A percentile compares a stretch with the other conserved stretches of the same genome.
phyloP scores from a whole-genome alignment of 1,140 invertebrate species.

The Drosophila nannoptera region DNA sequence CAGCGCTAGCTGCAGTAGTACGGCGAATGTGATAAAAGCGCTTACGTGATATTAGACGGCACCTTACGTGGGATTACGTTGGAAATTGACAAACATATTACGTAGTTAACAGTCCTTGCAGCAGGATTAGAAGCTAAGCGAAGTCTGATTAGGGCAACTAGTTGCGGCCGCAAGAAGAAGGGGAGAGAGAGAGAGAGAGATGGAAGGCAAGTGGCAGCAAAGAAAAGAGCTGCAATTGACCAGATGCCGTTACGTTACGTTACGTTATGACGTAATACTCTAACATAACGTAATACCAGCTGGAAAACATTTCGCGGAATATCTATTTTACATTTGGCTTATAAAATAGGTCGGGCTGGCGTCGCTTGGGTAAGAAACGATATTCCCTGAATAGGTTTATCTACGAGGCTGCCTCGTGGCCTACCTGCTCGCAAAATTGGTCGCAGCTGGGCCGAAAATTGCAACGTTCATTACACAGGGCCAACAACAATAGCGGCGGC shows the following conservation, averaged over 20 bases:
- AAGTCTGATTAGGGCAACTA: conserved; percentile 3
- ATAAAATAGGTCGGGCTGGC: too few relatives aligned
- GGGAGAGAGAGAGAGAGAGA: background rate
- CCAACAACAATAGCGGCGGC: conserved; percentile 24
- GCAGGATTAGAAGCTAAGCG: conserved; percentile 1
- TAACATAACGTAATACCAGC: too few relatives aligned
- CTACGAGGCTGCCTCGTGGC: too few relatives aligned
- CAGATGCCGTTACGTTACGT: too few relatives aligned
- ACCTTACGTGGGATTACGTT: conserved; percentile 49
- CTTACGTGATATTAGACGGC: conserved; percentile 63
- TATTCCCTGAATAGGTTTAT: too few relatives aligned
- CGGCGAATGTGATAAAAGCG: conserved; percentile 37
- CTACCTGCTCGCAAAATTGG: background rate
- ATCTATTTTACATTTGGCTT: too few relatives aligned
- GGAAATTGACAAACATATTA: conserved; percentile 45
- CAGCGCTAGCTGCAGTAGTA: background rate
- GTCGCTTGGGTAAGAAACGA: too few relatives aligned
- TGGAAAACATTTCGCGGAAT: too few relatives aligned
- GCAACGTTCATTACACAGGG: conserved; percentile 54
- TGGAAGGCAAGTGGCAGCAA: background rate
- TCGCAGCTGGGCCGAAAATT: conserved; percentile 36
- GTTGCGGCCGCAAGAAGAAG: background rate
- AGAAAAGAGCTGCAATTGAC: too few relatives aligned
- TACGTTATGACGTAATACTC: too few relatives aligned
- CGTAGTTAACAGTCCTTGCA: conserved; percentile 39